Conservation (phyloP, 2,888 invertebrate species). For the Lasioglossum oenotherae region DNA sequence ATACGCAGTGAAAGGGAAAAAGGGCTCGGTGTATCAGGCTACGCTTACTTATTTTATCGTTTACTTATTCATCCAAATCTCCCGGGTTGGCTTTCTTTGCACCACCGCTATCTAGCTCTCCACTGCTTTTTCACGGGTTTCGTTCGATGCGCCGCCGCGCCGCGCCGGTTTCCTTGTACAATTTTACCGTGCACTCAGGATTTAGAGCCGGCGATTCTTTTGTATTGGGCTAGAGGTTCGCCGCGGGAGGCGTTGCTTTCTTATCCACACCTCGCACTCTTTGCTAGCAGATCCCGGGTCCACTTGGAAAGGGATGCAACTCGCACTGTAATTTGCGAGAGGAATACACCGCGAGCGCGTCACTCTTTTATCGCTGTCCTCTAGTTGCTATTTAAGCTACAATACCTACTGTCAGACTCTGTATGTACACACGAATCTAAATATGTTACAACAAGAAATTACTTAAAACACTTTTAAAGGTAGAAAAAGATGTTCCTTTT, state of each 20-base stretch:
- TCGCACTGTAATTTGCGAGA: background rate
- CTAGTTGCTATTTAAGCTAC: background rate
- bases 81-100: slow-evolving; percentile 1
- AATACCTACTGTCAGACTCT: background rate
- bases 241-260: background rate
- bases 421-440: no score
- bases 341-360: background rate
- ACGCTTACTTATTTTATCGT: background rate
- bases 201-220: slow-evolving; percentile 30
- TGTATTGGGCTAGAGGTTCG: slow-evolving; percentile 25
- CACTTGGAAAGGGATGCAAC: background rate
- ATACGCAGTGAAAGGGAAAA: background rate
- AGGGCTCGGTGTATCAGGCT: background rate
- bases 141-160: background rate
- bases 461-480: no score
- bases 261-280: background rate
- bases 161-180: background rate
- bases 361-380: background rate
- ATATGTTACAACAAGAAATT: no score
- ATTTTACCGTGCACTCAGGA: slow-evolving; percentile 32
- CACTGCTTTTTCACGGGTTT: background rate
- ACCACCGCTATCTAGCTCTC: background rate
- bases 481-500: no score
- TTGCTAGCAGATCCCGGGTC: background rate
- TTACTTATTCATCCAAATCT: slow-evolving; percentile 23